Base-by-base conservation (phyloP, 2,113 vertebrate genomes). In the Larimichthys polyactis region DNA sequence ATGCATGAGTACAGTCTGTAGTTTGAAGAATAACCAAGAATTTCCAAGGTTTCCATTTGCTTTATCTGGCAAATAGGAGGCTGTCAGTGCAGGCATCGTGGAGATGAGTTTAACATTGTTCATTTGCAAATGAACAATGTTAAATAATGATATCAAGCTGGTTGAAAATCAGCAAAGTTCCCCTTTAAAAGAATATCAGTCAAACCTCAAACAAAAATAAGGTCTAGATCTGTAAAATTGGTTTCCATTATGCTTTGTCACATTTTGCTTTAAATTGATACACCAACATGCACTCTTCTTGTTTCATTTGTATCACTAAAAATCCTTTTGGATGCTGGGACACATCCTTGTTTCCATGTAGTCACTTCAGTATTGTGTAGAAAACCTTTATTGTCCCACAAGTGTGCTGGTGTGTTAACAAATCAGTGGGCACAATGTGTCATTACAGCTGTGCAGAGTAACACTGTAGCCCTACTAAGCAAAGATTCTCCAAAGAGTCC, bases 371-470 rank as follows among this genome's bases (percentile, higher is more conserved):
- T n/a, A 8, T 48, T 46, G 24, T 62, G 15, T 7, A 16, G 7
- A 59, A 12, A 69, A n/a, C 8, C 60, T 66, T 49, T 75, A 22
- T 29, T 19, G 40, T 65, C 24, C 40, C 40, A 66, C 15, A 10
- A n/a, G 3, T 58, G 24, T 63, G 49, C 63, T 17, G 1, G 12
- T 44, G 22, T 49, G 7, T 70, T 32, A 27, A 65, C 17, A 74
- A 60, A 66, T 74, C 9, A 80, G 54, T 29, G 5, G 19, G 4
- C 55, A 14, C 64, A 48, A 59, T 66, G 22, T 16, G 22, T 82
- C 55, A 46, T 51, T 72, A 70, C 11, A 71, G 63, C 55, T 48
- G 19, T n/a, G 27, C 46, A 71, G 7, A 59, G 9, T 14, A 36
- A n/a, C 4, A 40, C 10, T 17, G 19, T 20, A 36, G 36, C 7